Base-by-base conservation (phyloP, 2,888 invertebrate genomes). In the Achlya flavicornis region DNA sequence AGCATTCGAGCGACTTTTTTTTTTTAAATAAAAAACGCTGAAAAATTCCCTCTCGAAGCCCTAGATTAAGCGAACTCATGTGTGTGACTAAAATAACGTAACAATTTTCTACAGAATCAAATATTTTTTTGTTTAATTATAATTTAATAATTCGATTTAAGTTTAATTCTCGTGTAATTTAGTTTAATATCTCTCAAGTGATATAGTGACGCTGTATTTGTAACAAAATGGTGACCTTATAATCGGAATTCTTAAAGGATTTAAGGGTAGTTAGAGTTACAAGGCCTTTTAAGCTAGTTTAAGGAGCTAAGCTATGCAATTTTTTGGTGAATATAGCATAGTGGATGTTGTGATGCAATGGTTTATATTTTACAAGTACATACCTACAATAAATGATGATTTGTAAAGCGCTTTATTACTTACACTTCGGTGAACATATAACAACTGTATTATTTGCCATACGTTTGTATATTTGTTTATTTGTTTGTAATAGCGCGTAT, bases 201-300 rank as follows among this genome's bases (percentile, higher is more conserved):
- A 93, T 93, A 91, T 89, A 88, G 80, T 85, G 81, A 88, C 79
- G 86, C 85, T 89, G 90, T 89, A 88, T 86, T 88, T 83, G 83
- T 88, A 87, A 89, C 85, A 86, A 90, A 89, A 91, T 87, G 85
- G 91, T 92, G 92, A 91, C 91, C 91, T 92, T 92, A 87, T 86
- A 87, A 86, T 86, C 85, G 90, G 89, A 90, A 92, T 92, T 92
- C 87, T 89, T 87, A 86, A 91, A 89, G 89, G 90, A 90, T 88
- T 81, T 92, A 92, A 92, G 92, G 88, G 89, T 92, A 92, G 92
- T 79, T 91, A 91, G 53, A 53, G 88, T 85, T 85, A 87, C 87
- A 92, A 84, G 92, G 93, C 93, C 93, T 93, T 93, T 86, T 86
- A 86, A 85, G 77, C 78, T 91, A 90, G 86, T 81, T 69, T 89